These are phyloP conservation scores for Nephrotoma flavescens DNA, from an alignment of 2,888 invertebrate genomes.

Conservation along the genomic window DNA sequence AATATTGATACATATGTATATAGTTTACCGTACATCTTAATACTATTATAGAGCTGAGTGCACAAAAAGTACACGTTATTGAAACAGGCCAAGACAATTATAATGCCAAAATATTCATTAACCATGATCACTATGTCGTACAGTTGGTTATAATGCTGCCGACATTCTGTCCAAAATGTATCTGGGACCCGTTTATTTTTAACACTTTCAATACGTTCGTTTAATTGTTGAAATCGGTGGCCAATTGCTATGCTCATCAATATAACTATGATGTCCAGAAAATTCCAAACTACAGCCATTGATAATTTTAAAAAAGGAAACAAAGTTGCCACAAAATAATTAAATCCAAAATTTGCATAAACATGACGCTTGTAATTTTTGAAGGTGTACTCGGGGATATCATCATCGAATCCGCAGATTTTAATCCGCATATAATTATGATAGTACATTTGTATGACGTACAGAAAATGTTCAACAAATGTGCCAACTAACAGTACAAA, in stretches of 20 bases:
- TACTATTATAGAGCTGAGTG: background rate
- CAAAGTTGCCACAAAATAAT: background rate
- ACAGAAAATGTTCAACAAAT: background rate
- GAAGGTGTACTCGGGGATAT: background rate
- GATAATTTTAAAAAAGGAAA: background rate
- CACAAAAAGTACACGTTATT: background rate
- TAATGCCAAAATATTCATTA: background rate
- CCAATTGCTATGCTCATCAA: background rate
- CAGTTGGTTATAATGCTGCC: constrained; percentile 38
- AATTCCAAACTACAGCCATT: constrained; percentile 21
- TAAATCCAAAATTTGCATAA: background rate
- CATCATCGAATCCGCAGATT: background rate
- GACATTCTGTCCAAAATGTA: constrained; percentile 42
- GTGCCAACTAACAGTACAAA: background rate
- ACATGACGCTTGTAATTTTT: background rate
- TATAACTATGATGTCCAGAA: background rate
- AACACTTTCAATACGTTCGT: background rate
- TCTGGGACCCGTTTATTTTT: constrained; percentile 29
- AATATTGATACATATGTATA: background rate
- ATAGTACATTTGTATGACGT: background rate
- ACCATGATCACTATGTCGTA: background rate
- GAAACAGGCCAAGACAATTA: background rate
- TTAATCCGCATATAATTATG: background rate
- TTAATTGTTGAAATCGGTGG: background rate
- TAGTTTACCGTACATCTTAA: background rate